Base-by-base conservation (phyloP, 2,888 invertebrate species). In the Cryptus armator region DNA sequence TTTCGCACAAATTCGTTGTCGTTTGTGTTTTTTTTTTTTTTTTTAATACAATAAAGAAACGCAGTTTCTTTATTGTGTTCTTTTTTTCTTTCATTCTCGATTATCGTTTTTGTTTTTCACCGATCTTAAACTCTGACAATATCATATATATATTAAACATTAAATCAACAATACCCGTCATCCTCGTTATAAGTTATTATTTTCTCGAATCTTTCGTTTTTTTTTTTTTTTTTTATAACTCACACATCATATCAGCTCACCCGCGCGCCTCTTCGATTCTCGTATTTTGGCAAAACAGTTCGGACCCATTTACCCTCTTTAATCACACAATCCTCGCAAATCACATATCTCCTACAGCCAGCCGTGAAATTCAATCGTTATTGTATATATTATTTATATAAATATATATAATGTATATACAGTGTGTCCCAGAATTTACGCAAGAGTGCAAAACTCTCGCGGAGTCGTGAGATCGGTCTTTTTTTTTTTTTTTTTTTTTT, bases 241-340 rank as follows among this genome's bases (percentile, higher is more conserved):
- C 24, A 24, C 56, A 24, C 24, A 56, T 56, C 10, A 56, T 56
- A 56, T 19, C 16, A 16, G 24, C 19, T 24, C 56, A 56, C 19
- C 5, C 70, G 70, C 48, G 62, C 14, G 81, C 51, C 74, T 71
- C 59, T 19, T 56, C 76, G 64, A 78, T 77, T 83, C 86, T 88
- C 88, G 87, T 87, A 89, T 89, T 88, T 87, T 84, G 84, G 81
- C 88, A 89, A 89, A 88, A 88, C 88, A 89, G 89, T 81, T 85
- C 85, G 83, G 82, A 78, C 64, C 82, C 29, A 32, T 44, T 72
- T 76, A 19, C 24, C 37, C 37, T 62, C n/a, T 59, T 68, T 76
- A n/a, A 44, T 46, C 37, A 79, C 64, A 46, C 79, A 56, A 37
- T 46, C 32, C 24, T 67, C n/a, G 71, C 66, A 19, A 70, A 74